These are phyloP conservation scores for Gerris buenoi DNA, from an alignment of 1,140 invertebrate genomes.

Conservation along the genomic window DNA sequence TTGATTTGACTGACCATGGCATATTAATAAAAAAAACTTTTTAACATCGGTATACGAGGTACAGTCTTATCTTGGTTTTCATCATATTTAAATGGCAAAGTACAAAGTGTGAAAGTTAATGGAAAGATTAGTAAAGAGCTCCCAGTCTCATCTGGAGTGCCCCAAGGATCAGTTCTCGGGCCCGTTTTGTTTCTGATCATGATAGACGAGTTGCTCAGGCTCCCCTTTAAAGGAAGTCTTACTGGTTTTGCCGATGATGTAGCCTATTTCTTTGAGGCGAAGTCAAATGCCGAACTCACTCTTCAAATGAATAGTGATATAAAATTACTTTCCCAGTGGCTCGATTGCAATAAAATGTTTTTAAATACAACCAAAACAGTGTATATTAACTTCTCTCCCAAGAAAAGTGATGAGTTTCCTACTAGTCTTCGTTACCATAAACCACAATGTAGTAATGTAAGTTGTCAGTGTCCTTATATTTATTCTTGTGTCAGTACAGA, in stretches of 20 bases:
- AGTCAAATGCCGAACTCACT: not conserved
- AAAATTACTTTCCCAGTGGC: not conserved
- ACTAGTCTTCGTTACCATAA: not conserved
- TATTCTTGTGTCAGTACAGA: not conserved
- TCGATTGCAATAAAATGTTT: not conserved
- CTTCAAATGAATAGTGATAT: not conserved
- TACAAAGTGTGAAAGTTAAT: not conserved
- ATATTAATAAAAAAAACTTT: not conserved
- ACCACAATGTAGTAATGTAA: not conserved
- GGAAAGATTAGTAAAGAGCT: not conserved
- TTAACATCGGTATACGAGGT: not conserved
- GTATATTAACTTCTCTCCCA: not conserved
- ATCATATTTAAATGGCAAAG: not conserved
- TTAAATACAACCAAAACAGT: not conserved
- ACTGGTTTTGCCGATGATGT: not conserved
- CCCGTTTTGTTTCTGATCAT: not conserved
- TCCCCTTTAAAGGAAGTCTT: not conserved
- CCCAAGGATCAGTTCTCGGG: not conserved
- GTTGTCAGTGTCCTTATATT: not conserved
- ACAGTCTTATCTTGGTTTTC: not conserved
- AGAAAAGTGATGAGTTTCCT: not conserved
- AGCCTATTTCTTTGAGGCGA: not conserved
- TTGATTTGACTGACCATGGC: not conserved
- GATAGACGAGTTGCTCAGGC: not conserved
- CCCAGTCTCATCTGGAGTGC: not conserved